phyloP scores from a whole-genome alignment of 2,888 invertebrate genomes.

The Lepetodrilus schrolli region DNA sequence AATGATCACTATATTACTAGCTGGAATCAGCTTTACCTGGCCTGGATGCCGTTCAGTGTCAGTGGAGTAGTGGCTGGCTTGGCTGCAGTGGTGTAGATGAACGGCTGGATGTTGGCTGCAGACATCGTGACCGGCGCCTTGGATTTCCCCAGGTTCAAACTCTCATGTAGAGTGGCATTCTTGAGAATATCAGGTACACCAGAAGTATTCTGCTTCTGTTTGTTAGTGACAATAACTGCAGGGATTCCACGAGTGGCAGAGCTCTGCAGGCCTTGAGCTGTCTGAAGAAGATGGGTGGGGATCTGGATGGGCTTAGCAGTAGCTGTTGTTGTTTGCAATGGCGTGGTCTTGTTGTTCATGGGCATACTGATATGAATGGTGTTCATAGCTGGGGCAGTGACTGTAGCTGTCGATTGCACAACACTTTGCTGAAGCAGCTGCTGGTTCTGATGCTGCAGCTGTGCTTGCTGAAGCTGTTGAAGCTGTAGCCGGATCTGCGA shows the following conservation, averaged over 20 bases:
- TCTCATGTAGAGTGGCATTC: conserved; percentile 22
- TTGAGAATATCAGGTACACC: conserved; percentile 26
- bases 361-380: conserved; percentile 46
- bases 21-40: too few species aligned
- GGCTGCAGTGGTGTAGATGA: conserved; percentile 38
- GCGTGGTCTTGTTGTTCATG: conserved; percentile 28
- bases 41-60: conserved; percentile 22
- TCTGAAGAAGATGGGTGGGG: conserved; percentile 53
- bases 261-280: conserved; percentile 33
- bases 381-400: conserved; percentile 31
- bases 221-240: conserved; percentile 49
- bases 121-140: conserved; percentile 26
- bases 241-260: conserved; percentile 45
- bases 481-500: conserved; percentile 62
- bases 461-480: conserved; percentile 55
- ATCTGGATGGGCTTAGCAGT: conserved; percentile 55
- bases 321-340: conserved; percentile 24
- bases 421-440: conserved; percentile 43
- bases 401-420: background rate
- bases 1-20: too few species aligned
- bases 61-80: conserved; percentile 21
- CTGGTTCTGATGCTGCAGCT: conserved; percentile 53
- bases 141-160: conserved; percentile 21
- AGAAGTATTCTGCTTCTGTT: conserved; percentile 7
- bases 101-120: conserved; percentile 28